phyloP scores from a whole-genome alignment of 2,113 vertebrate species.

The Trematocara variabile region DNA sequence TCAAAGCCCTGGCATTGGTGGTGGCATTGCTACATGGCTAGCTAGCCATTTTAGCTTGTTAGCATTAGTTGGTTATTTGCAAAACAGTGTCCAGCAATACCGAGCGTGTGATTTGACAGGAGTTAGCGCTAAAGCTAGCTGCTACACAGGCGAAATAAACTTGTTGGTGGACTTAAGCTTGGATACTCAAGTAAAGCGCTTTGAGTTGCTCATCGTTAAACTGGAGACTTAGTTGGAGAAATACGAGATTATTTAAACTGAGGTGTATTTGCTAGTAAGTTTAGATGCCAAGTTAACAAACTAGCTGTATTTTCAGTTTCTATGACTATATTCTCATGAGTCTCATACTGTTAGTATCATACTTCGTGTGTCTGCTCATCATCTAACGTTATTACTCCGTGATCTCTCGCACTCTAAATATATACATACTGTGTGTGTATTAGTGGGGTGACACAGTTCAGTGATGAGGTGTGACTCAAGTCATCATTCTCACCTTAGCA shows the following conservation, averaged over 20 bases:
- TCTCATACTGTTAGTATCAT: not conserved
- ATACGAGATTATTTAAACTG: not conserved
- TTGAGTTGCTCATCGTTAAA: not conserved
- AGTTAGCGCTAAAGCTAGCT: not conserved
- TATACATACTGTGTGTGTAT: not conserved
- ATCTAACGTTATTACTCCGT: not conserved
- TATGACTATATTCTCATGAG: not conserved
- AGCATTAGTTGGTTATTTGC: slow-evolving; percentile 12
- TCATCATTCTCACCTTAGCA: not conserved
- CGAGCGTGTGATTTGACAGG: not conserved
- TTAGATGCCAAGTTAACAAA: not conserved
- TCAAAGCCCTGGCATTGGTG: slow-evolving; percentile 68
- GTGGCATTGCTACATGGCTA: slow-evolving; percentile 55
- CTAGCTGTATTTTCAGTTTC: not conserved
- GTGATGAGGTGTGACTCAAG: not conserved
- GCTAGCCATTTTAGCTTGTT: slow-evolving; percentile 35
- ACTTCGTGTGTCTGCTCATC: not conserved
- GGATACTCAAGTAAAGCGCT: not conserved
- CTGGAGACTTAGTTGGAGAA: not conserved
- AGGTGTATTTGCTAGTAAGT: not conserved
- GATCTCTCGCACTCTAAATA: not conserved
- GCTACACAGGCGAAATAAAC: not conserved
- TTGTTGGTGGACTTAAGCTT: slow-evolving; percentile 23
- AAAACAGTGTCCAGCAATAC: not conserved
- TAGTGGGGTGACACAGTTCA: not conserved